Evolutionary conservation across 2,113 vertebrate genomes (phyloP), one percentile per base, ranked within the genome.

Genomic region (Myodes glareolus): DNA sequence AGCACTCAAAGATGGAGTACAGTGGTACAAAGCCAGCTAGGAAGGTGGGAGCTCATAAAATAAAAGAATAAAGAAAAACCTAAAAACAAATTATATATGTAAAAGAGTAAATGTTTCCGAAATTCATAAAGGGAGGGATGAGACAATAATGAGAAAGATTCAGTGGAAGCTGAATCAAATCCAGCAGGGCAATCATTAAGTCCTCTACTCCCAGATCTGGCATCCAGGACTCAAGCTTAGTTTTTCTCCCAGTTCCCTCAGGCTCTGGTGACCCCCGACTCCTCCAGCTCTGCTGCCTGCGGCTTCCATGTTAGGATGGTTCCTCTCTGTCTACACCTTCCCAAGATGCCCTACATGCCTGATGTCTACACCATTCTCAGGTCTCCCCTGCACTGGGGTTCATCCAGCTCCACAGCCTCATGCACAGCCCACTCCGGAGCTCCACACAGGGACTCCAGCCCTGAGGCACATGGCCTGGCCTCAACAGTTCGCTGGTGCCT

Each of bases 1-100:
- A 27, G 2, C 8, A 3, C 4, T 65, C 58, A n/a, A 45, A 63
- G 42, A 73, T 8, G 12, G 27, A 9, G 19, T 13, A 50, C 23
- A 3, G 25, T 29, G 2, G 21, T 1, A 4, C 7, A 2, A 5
- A 3, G 0, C 4, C 1, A 19, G 75, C 10, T 7, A n/a, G 50
- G 47, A 25, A 42, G 19, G 12, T 7, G 3, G 0, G 39, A 7
- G 3, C 58, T 45, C 9, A 0, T 65, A 33, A 84, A 63, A 29
- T 27, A 29, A 45, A 45, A 21, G 7, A 19, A 29, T 42, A 45
- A 29, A 63, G 23, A 63, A 63, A 82, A 42, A 29, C 4, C 58
- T 86, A 31, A 47, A 67, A 33, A 47, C 42, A 67, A 33, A 33
- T 2, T 23, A 50, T 42, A 50, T 47, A 67, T 16, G 21, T 67